Evolutionary conservation across 2,888 invertebrate species (phyloP).

Genomic region (Lithophane semibrunnea): DNA sequence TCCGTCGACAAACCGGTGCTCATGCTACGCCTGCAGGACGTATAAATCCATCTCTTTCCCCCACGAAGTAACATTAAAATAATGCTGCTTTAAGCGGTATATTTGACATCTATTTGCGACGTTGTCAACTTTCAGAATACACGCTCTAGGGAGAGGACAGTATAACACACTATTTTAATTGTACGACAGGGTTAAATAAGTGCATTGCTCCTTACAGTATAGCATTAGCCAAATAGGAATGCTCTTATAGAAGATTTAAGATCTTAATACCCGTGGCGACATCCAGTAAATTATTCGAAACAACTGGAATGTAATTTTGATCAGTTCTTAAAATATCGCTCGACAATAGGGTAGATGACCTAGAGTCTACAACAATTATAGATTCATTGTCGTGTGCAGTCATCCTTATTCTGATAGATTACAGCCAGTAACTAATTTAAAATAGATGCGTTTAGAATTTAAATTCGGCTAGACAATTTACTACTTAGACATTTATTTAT

Average conservation of each 20-base stretch:
- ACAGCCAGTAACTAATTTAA: neutral
- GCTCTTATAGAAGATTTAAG: slow-evolving; percentile 30
- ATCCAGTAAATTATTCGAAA: slow-evolving; percentile 43
- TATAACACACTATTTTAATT: too few relatives aligned
- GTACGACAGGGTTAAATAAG: too few relatives aligned
- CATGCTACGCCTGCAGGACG: too few relatives aligned
- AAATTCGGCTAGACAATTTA: slow-evolving; percentile 2
- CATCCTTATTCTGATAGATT: slow-evolving; percentile 52
- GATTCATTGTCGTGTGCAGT: slow-evolving; percentile 42
- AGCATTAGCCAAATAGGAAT: slow-evolving; percentile 12
- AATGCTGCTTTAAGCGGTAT: too few relatives aligned
- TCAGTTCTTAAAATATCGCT: slow-evolving; percentile 52
- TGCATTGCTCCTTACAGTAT: slow-evolving; percentile 14
- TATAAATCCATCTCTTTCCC: too few relatives aligned
- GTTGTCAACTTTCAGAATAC: too few relatives aligned
- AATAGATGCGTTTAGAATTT: slow-evolving; percentile 19
- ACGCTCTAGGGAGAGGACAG: too few relatives aligned
- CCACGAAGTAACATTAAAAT: too few relatives aligned
- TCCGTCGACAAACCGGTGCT: too few relatives aligned
- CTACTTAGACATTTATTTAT: too few relatives aligned
- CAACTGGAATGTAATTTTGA: slow-evolving; percentile 44
- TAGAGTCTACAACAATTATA: slow-evolving; percentile 20
- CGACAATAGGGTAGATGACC: slow-evolving; percentile 43
- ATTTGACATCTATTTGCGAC: too few relatives aligned
- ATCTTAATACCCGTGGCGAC: slow-evolving; percentile 2